phyloP scores from a whole-genome alignment of 1,140 invertebrate genomes.

The Ganaspis sp. region DNA sequence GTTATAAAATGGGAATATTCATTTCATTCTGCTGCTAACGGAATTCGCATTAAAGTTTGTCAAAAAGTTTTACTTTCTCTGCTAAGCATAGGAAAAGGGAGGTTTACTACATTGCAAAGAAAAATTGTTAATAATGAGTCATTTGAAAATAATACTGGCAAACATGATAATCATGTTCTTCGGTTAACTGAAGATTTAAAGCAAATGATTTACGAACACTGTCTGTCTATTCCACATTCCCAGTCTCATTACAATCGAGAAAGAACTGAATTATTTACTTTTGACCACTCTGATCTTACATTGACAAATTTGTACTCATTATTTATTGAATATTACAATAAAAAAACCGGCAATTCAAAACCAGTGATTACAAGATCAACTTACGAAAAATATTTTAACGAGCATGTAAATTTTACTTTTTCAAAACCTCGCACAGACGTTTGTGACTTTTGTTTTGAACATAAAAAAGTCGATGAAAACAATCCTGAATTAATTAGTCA shows the following conservation, averaged over 20 bases:
- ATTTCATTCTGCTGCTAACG: no score
- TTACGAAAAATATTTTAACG: no score
- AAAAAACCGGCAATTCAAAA: no score
- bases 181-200: constrained; percentile 2
- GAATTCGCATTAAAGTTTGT: neutral
- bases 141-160: neutral
- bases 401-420: no score
- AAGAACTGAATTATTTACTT: neutral
- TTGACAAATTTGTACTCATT: neutral
- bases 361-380: no score
- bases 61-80: constrained; percentile 11
- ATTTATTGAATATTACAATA: no score
- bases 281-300: neutral
- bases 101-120: neutral
- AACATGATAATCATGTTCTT: constrained; percentile 13
- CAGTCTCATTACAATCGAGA: constrained; percentile 4
- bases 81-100: constrained; percentile 4
- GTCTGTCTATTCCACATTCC: neutral
- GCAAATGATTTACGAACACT: neutral
- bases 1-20: no score
- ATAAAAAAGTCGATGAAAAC: no score
- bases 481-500: no score
- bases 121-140: neutral
- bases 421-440: no score
- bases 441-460: no score